phyloP scores from a whole-genome alignment of 2,888 invertebrate genomes.

The Hypomecis punctinalis region DNA sequence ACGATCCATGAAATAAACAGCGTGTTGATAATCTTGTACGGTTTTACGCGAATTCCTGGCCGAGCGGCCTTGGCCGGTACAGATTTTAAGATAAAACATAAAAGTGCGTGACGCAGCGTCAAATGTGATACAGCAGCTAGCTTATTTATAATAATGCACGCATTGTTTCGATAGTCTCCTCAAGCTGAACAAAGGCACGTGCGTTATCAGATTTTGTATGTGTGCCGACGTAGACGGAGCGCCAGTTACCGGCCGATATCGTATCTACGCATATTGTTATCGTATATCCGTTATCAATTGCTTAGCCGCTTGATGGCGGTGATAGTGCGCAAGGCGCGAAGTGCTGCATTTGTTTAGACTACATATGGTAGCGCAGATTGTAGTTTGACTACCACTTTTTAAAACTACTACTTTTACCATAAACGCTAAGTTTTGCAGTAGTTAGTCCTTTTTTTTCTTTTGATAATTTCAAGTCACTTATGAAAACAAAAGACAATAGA shows the following conservation, averaged over 20 bases:
- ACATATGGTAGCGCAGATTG: background rate
- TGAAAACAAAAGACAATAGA: too few relatives aligned
- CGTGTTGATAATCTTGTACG: slow-evolving; percentile 27
- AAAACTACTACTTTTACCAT: too few relatives aligned
- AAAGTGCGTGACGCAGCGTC: slow-evolving; percentile 21
- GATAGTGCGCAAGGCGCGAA: slow-evolving; percentile 19
- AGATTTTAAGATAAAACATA: slow-evolving; percentile 22
- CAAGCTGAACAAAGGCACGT: slow-evolving; percentile 13
- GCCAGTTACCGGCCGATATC: slow-evolving; percentile 1
- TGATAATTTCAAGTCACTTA: too few relatives aligned
- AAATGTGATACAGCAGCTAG: background rate
- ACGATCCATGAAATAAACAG: slow-evolving; percentile 27
- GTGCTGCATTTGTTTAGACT: slow-evolving; percentile 1
- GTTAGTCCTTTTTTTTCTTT: too few relatives aligned
- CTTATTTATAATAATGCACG: slow-evolving; percentile 1
- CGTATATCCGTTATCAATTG: slow-evolving; percentile 24
- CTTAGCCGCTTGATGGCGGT: slow-evolving; percentile 17
- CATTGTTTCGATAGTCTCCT: slow-evolving; percentile 8
- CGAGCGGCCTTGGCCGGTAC: slow-evolving; percentile 42
- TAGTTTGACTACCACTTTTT: too few relatives aligned
- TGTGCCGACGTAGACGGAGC: slow-evolving; percentile 13
- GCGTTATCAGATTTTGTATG: slow-evolving; percentile 6
- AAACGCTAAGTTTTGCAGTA: too few relatives aligned
- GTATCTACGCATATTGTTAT: slow-evolving; percentile 18
- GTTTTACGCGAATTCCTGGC: slow-evolving; percentile 42